Percentiles rank a stretch among this genome's conserved stretches.
Conservation (phyloP, 2,113 vertebrate genomes). For the Nematolebias whitei region DNA sequence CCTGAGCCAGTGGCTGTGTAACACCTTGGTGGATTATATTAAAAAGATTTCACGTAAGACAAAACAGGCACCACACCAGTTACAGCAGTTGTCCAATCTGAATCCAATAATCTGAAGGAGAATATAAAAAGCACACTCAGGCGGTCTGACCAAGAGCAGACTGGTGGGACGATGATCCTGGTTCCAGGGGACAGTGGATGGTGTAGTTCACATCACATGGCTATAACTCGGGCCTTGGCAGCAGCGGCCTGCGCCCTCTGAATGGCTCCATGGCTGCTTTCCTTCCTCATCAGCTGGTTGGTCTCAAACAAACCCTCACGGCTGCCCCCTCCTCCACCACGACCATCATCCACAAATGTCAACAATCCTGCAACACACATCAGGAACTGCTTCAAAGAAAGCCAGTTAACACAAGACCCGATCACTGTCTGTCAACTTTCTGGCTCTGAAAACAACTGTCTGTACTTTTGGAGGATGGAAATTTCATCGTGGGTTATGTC, state of each 20-base stretch:
- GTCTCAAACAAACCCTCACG: constrained; percentile 93
- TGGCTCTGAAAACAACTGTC: neutral
- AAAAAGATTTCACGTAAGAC: neutral
- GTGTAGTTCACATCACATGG: constrained; percentile 78
- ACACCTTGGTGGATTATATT: constrained; percentile 2
- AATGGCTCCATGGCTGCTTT: constrained; percentile 85
- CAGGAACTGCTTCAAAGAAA: neutral
- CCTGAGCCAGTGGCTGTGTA: constrained; percentile 52
- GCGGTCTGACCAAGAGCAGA: constrained; percentile 13
- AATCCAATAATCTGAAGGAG: neutral
- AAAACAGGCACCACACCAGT: neutral
- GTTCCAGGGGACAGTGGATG: constrained; percentile 10
- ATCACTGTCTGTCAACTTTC: neutral
- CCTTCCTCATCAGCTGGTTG: constrained; percentile 89
- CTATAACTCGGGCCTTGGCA: constrained; percentile 87
- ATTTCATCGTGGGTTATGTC: constrained; percentile 10
- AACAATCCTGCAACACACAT: constrained; percentile 83
- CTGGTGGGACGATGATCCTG: neutral
- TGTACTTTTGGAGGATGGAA: constrained; percentile 4
- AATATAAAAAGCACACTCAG: neutral
- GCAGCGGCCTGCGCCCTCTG: constrained; percentile 90
- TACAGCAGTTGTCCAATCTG: neutral
- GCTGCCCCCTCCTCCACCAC: constrained; percentile 76
- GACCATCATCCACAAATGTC: constrained; percentile 87
- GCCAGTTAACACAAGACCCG: neutral